These are phyloP conservation scores for Ormyrus rosae DNA, from an alignment of 2,888 invertebrate genomes.

Conservation along the genomic window DNA sequence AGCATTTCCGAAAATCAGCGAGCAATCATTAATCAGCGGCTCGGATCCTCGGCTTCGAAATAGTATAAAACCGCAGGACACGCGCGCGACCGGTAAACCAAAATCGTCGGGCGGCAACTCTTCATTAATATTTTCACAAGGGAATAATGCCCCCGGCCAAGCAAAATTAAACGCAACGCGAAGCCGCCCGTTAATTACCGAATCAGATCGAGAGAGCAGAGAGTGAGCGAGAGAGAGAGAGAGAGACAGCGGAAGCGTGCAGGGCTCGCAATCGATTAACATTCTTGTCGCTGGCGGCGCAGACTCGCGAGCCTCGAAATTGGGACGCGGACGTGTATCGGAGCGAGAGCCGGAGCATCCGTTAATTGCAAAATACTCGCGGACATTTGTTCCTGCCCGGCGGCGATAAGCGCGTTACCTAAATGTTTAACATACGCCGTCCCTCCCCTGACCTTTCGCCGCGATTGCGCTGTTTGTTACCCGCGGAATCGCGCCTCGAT, in stretches of 20 bases:
- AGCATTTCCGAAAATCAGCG: too few species aligned
- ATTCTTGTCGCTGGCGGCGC: slow-evolving; percentile 8
- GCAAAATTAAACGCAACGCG: not conserved
- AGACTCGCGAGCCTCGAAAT: slow-evolving; percentile 4
- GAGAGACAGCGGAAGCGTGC: too few species aligned
- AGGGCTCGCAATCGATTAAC: slow-evolving; percentile 5
- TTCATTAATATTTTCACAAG: not conserved
- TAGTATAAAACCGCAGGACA: too few species aligned
- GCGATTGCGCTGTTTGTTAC: too few species aligned
- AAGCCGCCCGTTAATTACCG: slow-evolving; percentile 17
- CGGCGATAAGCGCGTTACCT: not conserved
- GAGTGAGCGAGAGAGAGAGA: too few species aligned
- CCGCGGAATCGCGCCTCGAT: too few species aligned
- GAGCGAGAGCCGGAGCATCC: not conserved
- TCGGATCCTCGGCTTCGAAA: too few species aligned
- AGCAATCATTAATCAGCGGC: too few species aligned
- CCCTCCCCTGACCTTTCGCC: too few species aligned
- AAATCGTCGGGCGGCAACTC: not conserved
- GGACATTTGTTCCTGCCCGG: not conserved
- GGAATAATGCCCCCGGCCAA: too few species aligned
- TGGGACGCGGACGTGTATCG: not conserved
- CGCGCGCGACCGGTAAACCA: not conserved
- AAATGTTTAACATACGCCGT: not conserved
- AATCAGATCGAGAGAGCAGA: slow-evolving; percentile 1
- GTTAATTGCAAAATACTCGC: slow-evolving; percentile 41